Percentiles rank a stretch among this genome's conserved stretches.
Conservation (phyloP, 2,113 vertebrate genomes). For the Centropristis striata region DNA sequence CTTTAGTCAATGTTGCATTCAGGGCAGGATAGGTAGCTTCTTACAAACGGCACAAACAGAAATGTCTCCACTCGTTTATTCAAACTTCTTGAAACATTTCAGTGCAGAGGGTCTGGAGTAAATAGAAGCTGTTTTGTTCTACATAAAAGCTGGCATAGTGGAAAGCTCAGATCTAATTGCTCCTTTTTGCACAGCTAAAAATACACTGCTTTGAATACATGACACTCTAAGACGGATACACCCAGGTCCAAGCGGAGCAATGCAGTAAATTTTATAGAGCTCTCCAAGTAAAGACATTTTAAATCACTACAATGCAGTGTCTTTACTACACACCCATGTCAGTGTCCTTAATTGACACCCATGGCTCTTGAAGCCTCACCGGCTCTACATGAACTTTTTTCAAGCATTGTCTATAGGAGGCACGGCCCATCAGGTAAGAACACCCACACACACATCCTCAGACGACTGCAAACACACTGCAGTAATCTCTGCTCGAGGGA, state of each 20-base stretch:
- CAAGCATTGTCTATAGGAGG: constrained; percentile 15
- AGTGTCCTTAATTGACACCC: constrained; percentile 1
- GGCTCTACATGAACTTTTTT: constrained; percentile 5
- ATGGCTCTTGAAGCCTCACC: not conserved
- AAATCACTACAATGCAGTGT: constrained; percentile 6
- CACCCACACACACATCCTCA: constrained; percentile 18
- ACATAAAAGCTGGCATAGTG: constrained; percentile 26
- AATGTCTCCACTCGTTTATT: constrained; percentile 2
- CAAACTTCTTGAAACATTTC: constrained; percentile 21
- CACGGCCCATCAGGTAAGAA: constrained; percentile 27
- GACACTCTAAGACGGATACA: not conserved
- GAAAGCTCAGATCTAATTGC: constrained; percentile 29
- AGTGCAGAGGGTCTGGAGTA: not conserved
- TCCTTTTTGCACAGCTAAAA: constrained; percentile 25
- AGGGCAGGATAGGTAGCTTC: not conserved
- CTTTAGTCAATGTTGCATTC: constrained; percentile 24
- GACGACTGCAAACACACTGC: constrained; percentile 24
- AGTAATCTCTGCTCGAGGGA: constrained; percentile 58
- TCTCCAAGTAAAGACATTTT: not conserved
- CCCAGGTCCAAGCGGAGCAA: constrained; percentile 1
- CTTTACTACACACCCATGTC: not conserved
- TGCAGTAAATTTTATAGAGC: constrained; percentile 5
- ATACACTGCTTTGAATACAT: constrained; percentile 20
- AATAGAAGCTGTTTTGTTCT: constrained; percentile 27
- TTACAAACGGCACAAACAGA: not conserved